Evolutionary conservation across 2,888 invertebrate species (phyloP).

Genomic region (Athripsodes cinereus): DNA sequence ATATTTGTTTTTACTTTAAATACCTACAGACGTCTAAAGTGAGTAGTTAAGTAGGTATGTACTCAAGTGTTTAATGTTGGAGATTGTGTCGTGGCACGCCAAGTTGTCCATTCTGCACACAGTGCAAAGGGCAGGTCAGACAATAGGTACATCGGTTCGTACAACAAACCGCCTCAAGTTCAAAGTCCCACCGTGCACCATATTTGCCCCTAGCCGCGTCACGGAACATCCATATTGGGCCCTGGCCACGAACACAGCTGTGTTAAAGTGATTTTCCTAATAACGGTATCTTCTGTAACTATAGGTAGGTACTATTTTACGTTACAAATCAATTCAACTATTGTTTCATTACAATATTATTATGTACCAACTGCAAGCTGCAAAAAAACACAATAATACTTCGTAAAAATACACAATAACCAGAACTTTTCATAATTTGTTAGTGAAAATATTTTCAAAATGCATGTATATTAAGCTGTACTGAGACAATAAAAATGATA

Average conservation of each 20-base stretch:
- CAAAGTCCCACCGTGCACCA: constrained; percentile 24
- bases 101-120: neutral
- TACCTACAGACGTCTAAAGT: too few species aligned
- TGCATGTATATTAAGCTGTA: too few species aligned
- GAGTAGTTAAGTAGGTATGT: neutral
- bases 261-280: neutral
- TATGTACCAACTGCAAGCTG: too few species aligned
- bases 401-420: too few species aligned
- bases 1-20: too few species aligned
- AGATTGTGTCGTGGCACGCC: neutral
- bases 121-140: neutral
- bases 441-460: too few species aligned
- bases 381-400: too few species aligned
- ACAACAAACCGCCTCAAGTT: constrained; percentile 17
- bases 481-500: too few species aligned
- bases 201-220: constrained; percentile 19
- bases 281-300: neutral
- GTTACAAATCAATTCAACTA: neutral
- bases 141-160: neutral
- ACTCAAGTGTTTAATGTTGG: neutral
- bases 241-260: constrained; percentile 17
- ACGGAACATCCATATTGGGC: constrained; percentile 25
- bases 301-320: neutral
- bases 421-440: too few species aligned
- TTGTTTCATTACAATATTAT: too few species aligned